phyloP scores from a whole-genome alignment of 2,888 invertebrate genomes.

The Trilocha varians region DNA sequence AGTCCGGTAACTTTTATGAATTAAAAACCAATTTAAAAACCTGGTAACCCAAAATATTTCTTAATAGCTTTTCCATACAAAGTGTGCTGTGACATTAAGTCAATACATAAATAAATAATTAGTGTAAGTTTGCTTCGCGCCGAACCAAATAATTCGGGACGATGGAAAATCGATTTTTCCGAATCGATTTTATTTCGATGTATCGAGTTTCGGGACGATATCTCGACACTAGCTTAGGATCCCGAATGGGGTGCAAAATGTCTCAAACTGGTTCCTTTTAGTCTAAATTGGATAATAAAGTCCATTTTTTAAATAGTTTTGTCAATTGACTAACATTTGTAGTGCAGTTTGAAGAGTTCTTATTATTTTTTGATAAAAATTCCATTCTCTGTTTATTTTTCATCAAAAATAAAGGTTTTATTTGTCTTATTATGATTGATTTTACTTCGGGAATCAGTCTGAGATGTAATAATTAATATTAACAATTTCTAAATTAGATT shows the following conservation, averaged over 20 bases:
- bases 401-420: too few species aligned
- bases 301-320: background rate
- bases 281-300: background rate
- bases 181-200: conserved; percentile 27
- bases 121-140: conserved; percentile 50
- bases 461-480: background rate
- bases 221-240: conserved; percentile 12
- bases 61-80: conserved; percentile 35
- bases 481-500: background rate
- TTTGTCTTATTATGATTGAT: too few species aligned
- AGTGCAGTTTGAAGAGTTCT: background rate
- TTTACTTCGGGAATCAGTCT: background rate
- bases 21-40: too few species aligned
- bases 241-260: conserved; percentile 22
- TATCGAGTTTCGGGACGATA: conserved; percentile 23
- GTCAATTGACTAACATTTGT: background rate
- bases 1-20: too few species aligned
- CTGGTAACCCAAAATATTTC: conserved; percentile 5
- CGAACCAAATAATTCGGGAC: conserved; percentile 47
- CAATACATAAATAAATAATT: conserved; percentile 55
- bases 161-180: conserved; percentile 37
- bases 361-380: too few species aligned
- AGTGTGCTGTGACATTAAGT: conserved; percentile 69
- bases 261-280: background rate
- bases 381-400: too few species aligned